Percentiles rank a stretch among this genome's conserved stretches.
These are phyloP conservation scores for Carabus problematicus DNA, from an alignment of 2,888 invertebrate species.

Conservation along the genomic window DNA sequence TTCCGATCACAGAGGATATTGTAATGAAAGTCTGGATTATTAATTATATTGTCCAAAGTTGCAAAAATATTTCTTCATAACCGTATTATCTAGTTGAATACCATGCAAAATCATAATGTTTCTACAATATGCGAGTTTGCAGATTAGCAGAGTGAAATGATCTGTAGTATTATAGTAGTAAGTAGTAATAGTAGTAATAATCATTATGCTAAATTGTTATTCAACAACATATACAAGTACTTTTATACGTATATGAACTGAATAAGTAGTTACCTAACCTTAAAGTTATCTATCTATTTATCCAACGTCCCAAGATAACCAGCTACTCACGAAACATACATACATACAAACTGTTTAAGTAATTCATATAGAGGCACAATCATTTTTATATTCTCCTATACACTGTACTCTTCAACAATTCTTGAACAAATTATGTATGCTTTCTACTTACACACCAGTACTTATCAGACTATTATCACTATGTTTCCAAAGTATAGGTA, in stretches of 20 bases:
- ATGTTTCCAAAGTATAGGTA: slow-evolving; percentile 30
- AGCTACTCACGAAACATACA: slow-evolving; percentile 33
- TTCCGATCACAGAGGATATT: slow-evolving; percentile 39
- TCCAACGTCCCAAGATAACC: slow-evolving; percentile 14
- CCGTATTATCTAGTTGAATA: not conserved
- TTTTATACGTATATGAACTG: not conserved
- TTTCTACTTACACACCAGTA: slow-evolving; percentile 36
- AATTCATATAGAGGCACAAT: slow-evolving; percentile 32
- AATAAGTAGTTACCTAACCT: too few relatives aligned
- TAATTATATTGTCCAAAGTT: slow-evolving; percentile 38
- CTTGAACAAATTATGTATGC: not conserved
- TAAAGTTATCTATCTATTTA: too few relatives aligned
- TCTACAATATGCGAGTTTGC: too few relatives aligned
- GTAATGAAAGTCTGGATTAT: slow-evolving; percentile 32
- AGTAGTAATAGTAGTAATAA: not conserved
- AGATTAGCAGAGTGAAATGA: too few relatives aligned
- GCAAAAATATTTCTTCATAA: slow-evolving; percentile 36
- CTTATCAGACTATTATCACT: slow-evolving; percentile 35
- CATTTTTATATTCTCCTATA: slow-evolving; percentile 33
- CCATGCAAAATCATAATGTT: too few relatives aligned
- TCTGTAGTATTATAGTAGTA: not conserved
- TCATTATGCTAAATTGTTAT: not conserved
- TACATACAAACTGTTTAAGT: slow-evolving; percentile 26
- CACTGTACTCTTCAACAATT: slow-evolving; percentile 20
- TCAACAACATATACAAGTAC: not conserved